Base-by-base conservation (phyloP, 2,888 invertebrate species). In the Dryococelus australis region DNA sequence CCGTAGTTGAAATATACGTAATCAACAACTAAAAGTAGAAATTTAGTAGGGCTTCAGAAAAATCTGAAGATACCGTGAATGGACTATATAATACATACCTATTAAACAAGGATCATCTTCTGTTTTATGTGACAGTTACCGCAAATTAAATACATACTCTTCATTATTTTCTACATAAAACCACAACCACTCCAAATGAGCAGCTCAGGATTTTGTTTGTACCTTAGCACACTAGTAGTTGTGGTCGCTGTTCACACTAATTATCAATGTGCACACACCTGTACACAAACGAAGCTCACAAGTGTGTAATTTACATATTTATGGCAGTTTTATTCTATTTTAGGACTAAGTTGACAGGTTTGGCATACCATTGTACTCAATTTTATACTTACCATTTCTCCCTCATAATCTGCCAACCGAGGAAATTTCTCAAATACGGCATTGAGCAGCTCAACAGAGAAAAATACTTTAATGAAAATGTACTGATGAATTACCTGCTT, bases 401-500 rank as follows among this genome's bases (percentile, higher is more conserved):
- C 65, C 24, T 65, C 65, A 20, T 65, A 65, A 65, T 65, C 65
- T 12, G 65, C 65, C 65, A 65, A 65, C 10, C 65, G 16, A 24
- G 65, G 65, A 65, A 12, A 65, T 65, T 65, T 16, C 5, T 65
- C 24, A 9, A 65, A 65, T 20, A 65, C 16, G 8, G 6, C 43
- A 85, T 89, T 89, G 4, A 89, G 53, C 24, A 16, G 65, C 80
- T 87, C 78, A 43, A 88, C 51, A 81, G 85, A 86, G 43, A 24
- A 78, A 13, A 65, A n/a, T 27, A 26, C n/a, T n/a, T 86, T 13
- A 65, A 43, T 10, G n/a, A 26, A 86, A 47, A 88, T 84, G 24
- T 87, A 86, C 16, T 86, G 51, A 26, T 84, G 35, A 26, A 89
- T 43, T 28, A 89, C 87, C n/a, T 88, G 51, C 81, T 89, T 89